A percentile compares a stretch with the other conserved stretches of the same genome.
Evolutionary conservation across 1,140 invertebrate species (phyloP).

Genomic region (Drosophila fuyamai): DNA sequence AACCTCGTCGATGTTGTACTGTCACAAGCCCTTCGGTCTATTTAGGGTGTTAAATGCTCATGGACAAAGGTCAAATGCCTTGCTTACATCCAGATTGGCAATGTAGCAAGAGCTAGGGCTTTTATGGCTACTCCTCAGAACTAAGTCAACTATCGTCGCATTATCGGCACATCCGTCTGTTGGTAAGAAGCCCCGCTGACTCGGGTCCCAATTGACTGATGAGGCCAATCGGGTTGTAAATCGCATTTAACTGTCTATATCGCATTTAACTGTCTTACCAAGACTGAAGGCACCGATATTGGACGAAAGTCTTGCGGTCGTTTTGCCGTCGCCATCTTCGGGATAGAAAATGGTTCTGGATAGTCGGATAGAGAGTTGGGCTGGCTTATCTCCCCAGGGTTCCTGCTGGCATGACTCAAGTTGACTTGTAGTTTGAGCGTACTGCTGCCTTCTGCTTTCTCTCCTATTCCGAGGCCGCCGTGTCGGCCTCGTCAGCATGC

Average conservation of each 20-base stretch:
- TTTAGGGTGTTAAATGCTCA: conserved; percentile 3
- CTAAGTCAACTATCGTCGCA: conserved; percentile 44
- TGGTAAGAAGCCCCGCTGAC: conserved; percentile 12
- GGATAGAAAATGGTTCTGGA: conserved; percentile 31
- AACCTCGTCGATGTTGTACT: conserved; percentile 9
- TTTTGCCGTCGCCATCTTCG: conserved; percentile 17
- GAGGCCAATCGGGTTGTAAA: conserved; percentile 15
- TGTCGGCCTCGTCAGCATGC: conserved; percentile 7
- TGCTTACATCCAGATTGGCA: conserved; percentile 30
- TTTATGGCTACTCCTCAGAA: conserved; percentile 24
- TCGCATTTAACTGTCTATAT: no score
- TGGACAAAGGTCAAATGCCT: conserved; percentile 11
- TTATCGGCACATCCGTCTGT: conserved; percentile 39
- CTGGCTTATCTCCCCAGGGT: conserved; percentile 12
- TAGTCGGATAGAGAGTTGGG: conserved; percentile 12
- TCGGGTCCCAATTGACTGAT: conserved; percentile 12
- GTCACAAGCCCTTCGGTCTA: conserved; percentile 18
- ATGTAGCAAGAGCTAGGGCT: conserved; percentile 16
- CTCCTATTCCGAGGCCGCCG: conserved; percentile 6
- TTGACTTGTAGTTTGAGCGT: no score
- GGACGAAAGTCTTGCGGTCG: conserved; percentile 33
- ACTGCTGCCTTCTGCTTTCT: conserved; percentile 13
- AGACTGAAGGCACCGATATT: conserved; percentile 22
- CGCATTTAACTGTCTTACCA: conserved; percentile 39
- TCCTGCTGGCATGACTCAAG: no score